Evolutionary conservation across 2,113 vertebrate species (phyloP), one percentile per base, ranked within the genome.

Genomic region (Cisticola juncidis): DNA sequence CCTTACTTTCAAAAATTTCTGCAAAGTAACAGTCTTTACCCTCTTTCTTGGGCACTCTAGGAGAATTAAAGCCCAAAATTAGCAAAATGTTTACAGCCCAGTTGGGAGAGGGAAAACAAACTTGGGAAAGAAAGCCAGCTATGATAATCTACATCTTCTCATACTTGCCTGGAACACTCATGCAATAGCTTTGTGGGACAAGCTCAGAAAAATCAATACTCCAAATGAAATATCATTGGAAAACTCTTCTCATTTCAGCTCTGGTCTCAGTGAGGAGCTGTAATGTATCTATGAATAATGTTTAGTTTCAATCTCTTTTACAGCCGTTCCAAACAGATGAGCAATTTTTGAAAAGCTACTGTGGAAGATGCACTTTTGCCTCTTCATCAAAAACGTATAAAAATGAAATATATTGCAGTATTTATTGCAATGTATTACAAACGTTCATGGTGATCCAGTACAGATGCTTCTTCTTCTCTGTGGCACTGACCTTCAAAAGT

Each of bases 331-430:
- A 96, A 97, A 97, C 92, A 97, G 95, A 98, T 97, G 97, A 98
- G 95, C 96, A 95, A 97, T 98, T 98, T 98, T 95, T 97, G 93
- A 97, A 97, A 97, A 96, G 96, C 96, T 97, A 97, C 95, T 90
- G 79, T 96, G 94, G 94, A 97, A 96, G 94, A 97, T 97, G 97
- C 94, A 97, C 95, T 97, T 98, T 97, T 97, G 96, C 97, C 95
- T 98, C 97, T 98, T 98, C 97, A 98, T 98, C 97, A 98, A 94
- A 98, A 97, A 95, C 65, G 0, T 96, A 97, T 97, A 97, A 98
- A 98, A 97, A 95, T 97, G 97, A 98, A 97, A 98, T 98, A 97
- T 72, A 96, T 81, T 93, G 90, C 91, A 94, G 88, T 97, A 98
- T 97, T 98, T 98, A 98, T 97, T 96, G 91, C 96, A 84, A n/a